These are phyloP conservation scores for Amblyteles armatorius DNA, from an alignment of 2,888 invertebrate genomes.

Conservation along the genomic window DNA sequence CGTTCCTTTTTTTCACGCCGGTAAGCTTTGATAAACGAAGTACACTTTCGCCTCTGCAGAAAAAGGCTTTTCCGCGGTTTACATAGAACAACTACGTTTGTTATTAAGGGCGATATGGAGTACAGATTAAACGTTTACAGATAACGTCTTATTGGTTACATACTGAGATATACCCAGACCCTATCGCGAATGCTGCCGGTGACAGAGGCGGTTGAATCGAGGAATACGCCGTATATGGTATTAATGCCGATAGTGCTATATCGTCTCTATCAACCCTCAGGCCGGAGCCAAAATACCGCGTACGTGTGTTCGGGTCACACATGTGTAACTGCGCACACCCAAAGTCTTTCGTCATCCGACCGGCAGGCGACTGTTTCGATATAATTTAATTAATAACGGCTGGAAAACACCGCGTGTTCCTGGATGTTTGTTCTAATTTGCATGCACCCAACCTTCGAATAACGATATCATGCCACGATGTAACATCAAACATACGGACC, in stretches of 20 bases:
- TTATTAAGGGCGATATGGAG: neutral
- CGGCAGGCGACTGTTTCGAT: slow-evolving; percentile 9
- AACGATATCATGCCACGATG: neutral
- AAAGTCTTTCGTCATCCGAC: neutral
- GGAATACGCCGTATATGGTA: slow-evolving; percentile 21
- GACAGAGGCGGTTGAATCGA: slow-evolving; percentile 2
- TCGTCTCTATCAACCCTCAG: neutral
- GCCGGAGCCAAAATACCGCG: neutral
- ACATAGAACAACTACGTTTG: neutral
- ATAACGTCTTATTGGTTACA: neutral
- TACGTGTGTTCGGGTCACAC: neutral
- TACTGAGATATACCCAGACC: neutral
- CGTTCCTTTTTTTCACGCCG: neutral
- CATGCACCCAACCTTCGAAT: slow-evolving; percentile 33
- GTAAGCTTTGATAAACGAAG: neutral
- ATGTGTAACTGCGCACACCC: neutral
- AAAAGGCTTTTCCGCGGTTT: neutral
- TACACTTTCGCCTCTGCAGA: neutral
- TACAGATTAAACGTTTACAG: neutral
- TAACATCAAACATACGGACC: neutral
- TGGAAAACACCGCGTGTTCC: slow-evolving; percentile 67
- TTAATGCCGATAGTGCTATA: slow-evolving; percentile 26
- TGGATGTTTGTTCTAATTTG: slow-evolving; percentile 68
- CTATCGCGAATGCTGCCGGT: neutral
- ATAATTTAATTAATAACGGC: slow-evolving; percentile 69